Evolutionary conservation across 2,113 vertebrate species (phyloP), one percentile per base, ranked within the genome.

Genomic region (Cavia aperea): DNA sequence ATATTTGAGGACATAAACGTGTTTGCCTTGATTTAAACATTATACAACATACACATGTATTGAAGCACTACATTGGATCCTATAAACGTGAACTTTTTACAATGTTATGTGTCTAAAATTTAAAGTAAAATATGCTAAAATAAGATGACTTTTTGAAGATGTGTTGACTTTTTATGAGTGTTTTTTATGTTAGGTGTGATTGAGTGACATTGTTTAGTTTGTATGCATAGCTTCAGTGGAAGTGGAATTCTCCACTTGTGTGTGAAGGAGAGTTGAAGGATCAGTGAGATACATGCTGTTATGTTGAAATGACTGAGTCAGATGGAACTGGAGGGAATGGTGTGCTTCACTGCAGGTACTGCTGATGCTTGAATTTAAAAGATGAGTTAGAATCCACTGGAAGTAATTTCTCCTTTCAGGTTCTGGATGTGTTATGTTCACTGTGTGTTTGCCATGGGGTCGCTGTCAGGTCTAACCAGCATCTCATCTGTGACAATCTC

Each of bases 361-460:
- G 2, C 31, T 4, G 2, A 0, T 23, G 4, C 65, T n/a, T 23
- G n/a, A 54, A 8, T 89, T 12, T 60, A 72, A 29, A 12, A 63
- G 15, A 21, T 23, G 13, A 29, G 7, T 39, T 54, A 13, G 49
- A 39, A 29, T 65, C 36, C 7, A 31, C 63, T 86, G 79, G 62
- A n/a, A 21, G 3, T 4, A 7, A 2, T 73, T 60, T 93, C 81
- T 62, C 86, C 90, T 66, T 66, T 0, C 89, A 99, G 99, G 99
- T 99, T 87, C 98, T 99, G 86, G 99, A 99, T 16, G 99, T 99
- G 93, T 96, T 99, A 14, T 99, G 99, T 94, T 99, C 99, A 11
- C 98, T 99, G 18, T 99, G 99, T 94, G 99, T 99, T 73, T 99
- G 99, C 97, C 98, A 99, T 36, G 98, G 99, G 13, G 99, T 99